phyloP scores from a whole-genome alignment of 53 echinoderm and acorn worm species.

The Apostichopus leukothele region DNA sequence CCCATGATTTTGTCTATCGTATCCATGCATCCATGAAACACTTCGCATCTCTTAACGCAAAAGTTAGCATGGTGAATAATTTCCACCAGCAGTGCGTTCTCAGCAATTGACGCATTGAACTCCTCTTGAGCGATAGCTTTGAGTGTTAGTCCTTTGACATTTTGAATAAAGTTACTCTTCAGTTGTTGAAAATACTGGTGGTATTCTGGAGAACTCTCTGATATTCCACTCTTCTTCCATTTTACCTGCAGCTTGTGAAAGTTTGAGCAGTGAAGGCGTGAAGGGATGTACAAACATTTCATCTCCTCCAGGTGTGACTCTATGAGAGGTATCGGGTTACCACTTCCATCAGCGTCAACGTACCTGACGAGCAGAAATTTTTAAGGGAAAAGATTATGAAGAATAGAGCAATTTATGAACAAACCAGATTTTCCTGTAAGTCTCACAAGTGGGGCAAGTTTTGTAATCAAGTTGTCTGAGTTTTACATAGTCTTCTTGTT shows the following conservation, averaged over 20 bases:
- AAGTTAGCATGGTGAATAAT: conserved; percentile 82
- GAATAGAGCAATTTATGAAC: no score
- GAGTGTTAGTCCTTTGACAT: conserved; percentile 58
- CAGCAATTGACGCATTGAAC: conserved; percentile 28
- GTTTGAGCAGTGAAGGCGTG: conserved; percentile 50
- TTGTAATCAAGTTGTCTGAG: no score
- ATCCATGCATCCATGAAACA: conserved; percentile 84
- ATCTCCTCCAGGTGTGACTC: conserved; percentile 50
- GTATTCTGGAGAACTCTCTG: conserved; percentile 41
- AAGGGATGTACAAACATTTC: conserved; percentile 54
- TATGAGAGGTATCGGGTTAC: conserved; percentile 51
- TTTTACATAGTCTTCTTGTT: no score
- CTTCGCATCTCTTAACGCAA: conserved; percentile 73
- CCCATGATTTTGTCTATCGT: conserved; percentile 60
- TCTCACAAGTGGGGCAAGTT: no score
- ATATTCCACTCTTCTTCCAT: conserved; percentile 62
- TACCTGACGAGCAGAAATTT: conserved; percentile 6
- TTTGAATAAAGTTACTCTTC: conserved; percentile 51
- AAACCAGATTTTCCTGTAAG: no score
- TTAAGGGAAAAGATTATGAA: no score
- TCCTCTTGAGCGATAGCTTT: conserved; percentile 47
- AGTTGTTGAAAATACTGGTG: conserved; percentile 54
- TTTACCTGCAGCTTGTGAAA: conserved; percentile 55
- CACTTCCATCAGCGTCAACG: conserved; percentile 48
- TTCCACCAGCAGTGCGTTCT: conserved; percentile 71